Base-by-base conservation (phyloP, 2,113 vertebrate genomes). In the Protomyctophum bolini region DNA sequence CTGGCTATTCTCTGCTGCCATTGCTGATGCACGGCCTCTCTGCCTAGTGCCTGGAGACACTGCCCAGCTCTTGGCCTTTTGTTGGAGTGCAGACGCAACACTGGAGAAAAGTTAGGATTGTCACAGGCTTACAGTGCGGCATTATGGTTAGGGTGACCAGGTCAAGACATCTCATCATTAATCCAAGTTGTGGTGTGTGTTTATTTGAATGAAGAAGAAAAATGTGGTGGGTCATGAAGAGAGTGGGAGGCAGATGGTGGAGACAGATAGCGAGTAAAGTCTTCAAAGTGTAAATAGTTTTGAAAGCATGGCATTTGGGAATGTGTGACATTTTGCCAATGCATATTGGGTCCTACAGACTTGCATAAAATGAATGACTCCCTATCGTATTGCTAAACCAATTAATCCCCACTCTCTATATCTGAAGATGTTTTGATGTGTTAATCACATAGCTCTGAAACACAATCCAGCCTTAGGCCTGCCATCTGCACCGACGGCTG, bases 401-500 rank as follows among this genome's bases (percentile, higher is more conserved):
- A 8, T 12, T 6, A 47, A 62, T 14, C 58, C 3, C 55, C 47
- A 55, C 28, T 68, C 14, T 71, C 64, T 1, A 9, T 58, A 9
- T 85, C 75, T 83, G 72, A 83, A 77, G 73, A 84, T 72, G 79
- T 81, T 82, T 69, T 68, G 82, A 82, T 49, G 82, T 85, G 79
- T 87, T 87, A 81, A 89, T 89, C 88, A 79, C 12, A 3, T 76
- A 87, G 86, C 86, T 92, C 78, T 80, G 49, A 73, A 69, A 67
- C 82, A 68, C 84, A 86, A 88, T 91, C 85, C 64, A 55, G 56
- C 68, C 56, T 58, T 69, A 65, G 49, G 54, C 72, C 56, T 5
- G 57, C 92, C 92, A 93, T 92, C 92, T 93, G 92, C 71, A 88
- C 70, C 48, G 71, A 45, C 86, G 65, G 87, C 89, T 93, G 89